A percentile compares a stretch with the other conserved stretches of the same genome.
Evolutionary conservation across 2,888 invertebrate species (phyloP).

Genomic region (Dysmachus trigonus): DNA sequence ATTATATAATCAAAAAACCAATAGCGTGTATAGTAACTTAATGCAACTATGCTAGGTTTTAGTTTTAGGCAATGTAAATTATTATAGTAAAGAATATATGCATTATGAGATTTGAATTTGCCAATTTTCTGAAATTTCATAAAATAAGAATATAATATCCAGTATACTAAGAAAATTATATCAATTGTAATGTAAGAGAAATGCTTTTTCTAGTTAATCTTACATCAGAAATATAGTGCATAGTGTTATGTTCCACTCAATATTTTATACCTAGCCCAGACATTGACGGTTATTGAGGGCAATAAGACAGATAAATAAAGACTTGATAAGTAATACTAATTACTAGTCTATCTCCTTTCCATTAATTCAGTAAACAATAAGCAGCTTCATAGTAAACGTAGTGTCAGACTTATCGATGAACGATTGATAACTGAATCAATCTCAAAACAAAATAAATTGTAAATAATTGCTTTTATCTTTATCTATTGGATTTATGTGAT

Average conservation of each 20-base stretch:
- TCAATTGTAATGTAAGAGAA: no score
- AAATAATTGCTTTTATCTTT: background rate
- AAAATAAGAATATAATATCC: no score
- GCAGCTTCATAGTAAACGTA: background rate
- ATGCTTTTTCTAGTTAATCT: no score
- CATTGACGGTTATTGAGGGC: background rate
- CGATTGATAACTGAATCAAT: background rate
- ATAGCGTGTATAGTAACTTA: no score
- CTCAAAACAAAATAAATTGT: background rate
- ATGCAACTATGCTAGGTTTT: no score
- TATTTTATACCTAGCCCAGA: background rate
- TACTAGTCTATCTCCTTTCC: background rate
- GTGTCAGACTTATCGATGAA: background rate
- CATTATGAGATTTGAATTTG: no score
- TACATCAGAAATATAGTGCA: background rate
- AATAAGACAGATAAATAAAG: background rate
- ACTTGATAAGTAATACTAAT: background rate
- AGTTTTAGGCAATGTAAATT: no score
- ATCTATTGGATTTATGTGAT: background rate
- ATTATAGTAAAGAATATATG: no score
- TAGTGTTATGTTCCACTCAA: background rate
- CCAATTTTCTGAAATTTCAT: no score
- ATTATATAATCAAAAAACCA: no score
- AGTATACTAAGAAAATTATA: no score
- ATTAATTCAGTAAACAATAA: background rate